Evolutionary conservation across 2,113 vertebrate genomes (phyloP).

Genomic region (Corapipo altera): DNA sequence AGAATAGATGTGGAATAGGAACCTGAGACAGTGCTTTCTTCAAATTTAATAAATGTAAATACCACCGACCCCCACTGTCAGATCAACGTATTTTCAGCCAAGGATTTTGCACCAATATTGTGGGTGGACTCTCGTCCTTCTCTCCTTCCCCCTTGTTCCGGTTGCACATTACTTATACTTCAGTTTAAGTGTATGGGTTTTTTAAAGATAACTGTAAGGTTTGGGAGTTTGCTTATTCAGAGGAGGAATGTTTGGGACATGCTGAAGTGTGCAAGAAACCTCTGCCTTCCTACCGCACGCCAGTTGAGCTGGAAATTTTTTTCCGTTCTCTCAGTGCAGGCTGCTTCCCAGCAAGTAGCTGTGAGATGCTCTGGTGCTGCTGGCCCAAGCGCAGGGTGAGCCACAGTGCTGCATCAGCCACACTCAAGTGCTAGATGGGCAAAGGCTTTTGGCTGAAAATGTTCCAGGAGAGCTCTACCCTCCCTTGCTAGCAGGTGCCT

Average conservation of each 20-base stretch:
- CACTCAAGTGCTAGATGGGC: background rate
- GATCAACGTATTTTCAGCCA: background rate
- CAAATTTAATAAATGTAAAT: background rate
- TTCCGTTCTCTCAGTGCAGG: background rate
- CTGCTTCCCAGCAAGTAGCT: background rate
- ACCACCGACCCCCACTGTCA: background rate
- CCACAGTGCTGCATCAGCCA: rapidly evolving
- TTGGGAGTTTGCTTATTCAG: background rate
- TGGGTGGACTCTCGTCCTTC: background rate
- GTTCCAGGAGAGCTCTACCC: background rate
- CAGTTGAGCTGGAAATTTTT: background rate
- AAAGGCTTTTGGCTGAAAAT: background rate
- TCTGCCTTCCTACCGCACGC: background rate
- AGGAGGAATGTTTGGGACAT: background rate
- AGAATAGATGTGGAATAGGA: background rate
- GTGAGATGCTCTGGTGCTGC: background rate
- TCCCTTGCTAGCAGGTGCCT: background rate
- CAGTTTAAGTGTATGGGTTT: background rate
- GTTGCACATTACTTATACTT: background rate
- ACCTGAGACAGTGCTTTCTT: background rate
- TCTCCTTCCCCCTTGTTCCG: background rate
- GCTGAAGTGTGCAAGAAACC: background rate
- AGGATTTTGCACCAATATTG: background rate
- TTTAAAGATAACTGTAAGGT: background rate
- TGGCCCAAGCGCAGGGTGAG: background rate